These are phyloP conservation scores for Bellardia bayeri DNA, from an alignment of 2,888 invertebrate species.

Conservation along the genomic window DNA sequence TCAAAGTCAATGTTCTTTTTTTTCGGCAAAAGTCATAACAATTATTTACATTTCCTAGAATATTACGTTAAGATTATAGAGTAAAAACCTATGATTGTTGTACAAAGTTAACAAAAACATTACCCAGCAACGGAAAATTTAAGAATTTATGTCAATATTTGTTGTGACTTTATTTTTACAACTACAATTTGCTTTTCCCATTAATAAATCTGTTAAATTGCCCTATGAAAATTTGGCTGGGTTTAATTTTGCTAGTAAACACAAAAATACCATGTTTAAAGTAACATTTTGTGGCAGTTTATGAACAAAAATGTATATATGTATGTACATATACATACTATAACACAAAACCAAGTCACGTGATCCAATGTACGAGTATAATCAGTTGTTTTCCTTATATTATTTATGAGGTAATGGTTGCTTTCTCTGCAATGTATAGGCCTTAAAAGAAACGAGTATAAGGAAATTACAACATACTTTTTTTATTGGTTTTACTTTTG, in stretches of 20 bases:
- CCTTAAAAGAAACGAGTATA: neutral
- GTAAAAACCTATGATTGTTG: neutral
- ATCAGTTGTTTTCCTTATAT: neutral
- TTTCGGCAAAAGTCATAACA: constrained; percentile 35
- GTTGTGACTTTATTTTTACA: no score
- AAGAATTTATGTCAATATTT: no score
- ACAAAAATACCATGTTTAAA: neutral
- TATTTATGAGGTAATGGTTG: constrained; percentile 1
- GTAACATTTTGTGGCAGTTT: constrained; percentile 1
- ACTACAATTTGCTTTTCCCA: no score
- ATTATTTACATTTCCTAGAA: constrained; percentile 30
- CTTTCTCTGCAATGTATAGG: neutral
- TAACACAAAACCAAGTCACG: constrained; percentile 5
- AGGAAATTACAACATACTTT: neutral
- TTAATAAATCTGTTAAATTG: no score
- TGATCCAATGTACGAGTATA: constrained; percentile 1
- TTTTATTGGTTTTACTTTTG: constrained; percentile 6
- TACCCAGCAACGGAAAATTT: neutral
- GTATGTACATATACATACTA: no score
- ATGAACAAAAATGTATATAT: neutral
- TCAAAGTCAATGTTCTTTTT: constrained; percentile 48
- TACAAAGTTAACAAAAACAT: neutral
- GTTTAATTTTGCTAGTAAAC: no score
- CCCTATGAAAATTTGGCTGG: no score
- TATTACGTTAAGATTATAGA: neutral